A percentile compares a stretch with the other conserved stretches of the same genome.
Evolutionary conservation across 2,113 vertebrate genomes (phyloP).

Genomic region (Myiagra hebetior): DNA sequence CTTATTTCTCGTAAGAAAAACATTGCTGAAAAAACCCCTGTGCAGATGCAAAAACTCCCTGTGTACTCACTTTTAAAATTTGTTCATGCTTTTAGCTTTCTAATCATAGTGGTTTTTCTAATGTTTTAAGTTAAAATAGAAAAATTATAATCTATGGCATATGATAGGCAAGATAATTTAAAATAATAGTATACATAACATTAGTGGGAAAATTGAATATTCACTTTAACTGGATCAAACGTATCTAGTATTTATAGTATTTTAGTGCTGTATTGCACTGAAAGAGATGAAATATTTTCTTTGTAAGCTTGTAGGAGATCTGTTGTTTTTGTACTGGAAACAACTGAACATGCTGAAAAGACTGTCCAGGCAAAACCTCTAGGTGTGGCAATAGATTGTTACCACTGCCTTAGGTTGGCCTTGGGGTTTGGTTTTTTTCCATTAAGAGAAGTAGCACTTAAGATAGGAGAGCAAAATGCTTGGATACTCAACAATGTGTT

Average conservation of each 20-base stretch:
- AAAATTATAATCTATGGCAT: neutral
- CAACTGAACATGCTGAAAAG: neutral
- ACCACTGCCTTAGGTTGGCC: neutral
- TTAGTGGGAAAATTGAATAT: neutral
- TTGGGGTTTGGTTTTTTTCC: neutral
- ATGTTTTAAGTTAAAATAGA: neutral
- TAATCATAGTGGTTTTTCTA: neutral
- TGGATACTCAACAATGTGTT: neutral
- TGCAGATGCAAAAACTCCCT: neutral
- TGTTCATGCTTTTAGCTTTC: neutral
- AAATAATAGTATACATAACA: neutral
- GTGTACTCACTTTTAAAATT: neutral
- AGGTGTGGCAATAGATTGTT: neutral
- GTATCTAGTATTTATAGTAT: neutral
- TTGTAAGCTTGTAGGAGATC: neutral
- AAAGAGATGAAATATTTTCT: neutral
- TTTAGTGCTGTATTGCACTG: neutral
- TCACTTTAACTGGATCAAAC: neutral
- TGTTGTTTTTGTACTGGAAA: neutral
- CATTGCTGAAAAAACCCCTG: accelerated
- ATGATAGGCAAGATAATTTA: neutral
- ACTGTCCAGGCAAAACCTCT: neutral
- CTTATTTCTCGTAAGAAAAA: neutral
- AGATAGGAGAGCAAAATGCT: neutral
- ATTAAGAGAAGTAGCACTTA: neutral